Percentiles rank a stretch among this genome's conserved stretches.
Evolutionary conservation across 2,113 vertebrate genomes (phyloP).

Genomic region (Melanostigma gelatinosum): DNA sequence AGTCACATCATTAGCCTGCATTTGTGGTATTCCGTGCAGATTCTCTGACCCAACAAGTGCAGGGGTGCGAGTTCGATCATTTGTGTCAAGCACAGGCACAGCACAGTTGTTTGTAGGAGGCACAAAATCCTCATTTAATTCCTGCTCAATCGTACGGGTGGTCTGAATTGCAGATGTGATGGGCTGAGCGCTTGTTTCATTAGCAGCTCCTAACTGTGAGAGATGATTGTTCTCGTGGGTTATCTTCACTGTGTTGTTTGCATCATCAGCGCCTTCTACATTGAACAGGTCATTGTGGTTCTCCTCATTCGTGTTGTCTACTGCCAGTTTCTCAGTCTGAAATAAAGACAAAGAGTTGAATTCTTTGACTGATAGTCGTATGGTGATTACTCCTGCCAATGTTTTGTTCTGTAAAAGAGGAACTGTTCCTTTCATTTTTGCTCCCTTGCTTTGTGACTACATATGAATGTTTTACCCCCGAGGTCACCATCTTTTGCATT

Average conservation of each 20-base stretch:
- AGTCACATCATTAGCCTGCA: conserved; percentile 21
- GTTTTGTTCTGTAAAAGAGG: conserved; percentile 4
- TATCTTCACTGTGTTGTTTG: conserved; percentile 16
- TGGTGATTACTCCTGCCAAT: not conserved
- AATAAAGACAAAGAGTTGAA: conserved; percentile 7
- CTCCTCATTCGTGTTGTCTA: conserved; percentile 28
- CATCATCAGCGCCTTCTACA: conserved; percentile 10
- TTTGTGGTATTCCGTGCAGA: conserved; percentile 5
- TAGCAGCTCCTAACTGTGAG: conserved; percentile 5
- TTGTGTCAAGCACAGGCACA: conserved; percentile 21
- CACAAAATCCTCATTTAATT: conserved; percentile 15
- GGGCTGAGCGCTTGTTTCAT: conserved; percentile 5
- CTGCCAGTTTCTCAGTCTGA: not conserved
- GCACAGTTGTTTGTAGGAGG: conserved; percentile 13
- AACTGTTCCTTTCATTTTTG: conserved; percentile 10
- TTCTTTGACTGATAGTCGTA: not conserved
- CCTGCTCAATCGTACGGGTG: not conserved
- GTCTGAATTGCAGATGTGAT: conserved; percentile 2
- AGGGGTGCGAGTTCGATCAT: not conserved
- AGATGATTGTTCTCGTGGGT: not conserved
- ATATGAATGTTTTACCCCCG: conserved; percentile 20
- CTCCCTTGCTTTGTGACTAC: conserved; percentile 10
- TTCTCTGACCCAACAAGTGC: conserved; percentile 13
- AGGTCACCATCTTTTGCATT: conserved; percentile 8
- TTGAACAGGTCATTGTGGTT: conserved; percentile 3